Percentiles rank a stretch among this genome's conserved stretches.
These are phyloP conservation scores for Perodicticus potto DNA, from an alignment of 2,797 vertebrate genomes.

Conservation along the genomic window DNA sequence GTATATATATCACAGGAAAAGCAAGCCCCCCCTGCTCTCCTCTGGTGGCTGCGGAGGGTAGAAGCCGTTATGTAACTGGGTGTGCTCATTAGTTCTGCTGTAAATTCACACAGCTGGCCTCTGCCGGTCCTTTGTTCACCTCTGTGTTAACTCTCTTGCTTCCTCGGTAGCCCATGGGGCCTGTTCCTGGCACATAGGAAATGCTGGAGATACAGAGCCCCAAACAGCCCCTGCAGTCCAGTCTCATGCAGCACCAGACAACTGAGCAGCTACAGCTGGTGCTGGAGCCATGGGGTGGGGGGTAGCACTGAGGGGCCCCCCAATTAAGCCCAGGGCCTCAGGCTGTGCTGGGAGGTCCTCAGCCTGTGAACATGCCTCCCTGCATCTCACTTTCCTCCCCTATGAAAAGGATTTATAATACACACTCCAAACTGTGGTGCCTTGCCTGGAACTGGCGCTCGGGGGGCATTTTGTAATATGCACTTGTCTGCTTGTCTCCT, in stretches of 20 bases:
- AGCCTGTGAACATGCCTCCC: background rate
- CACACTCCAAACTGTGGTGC: no score
- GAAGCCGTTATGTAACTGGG: slow-evolving; percentile 64
- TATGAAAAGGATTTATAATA: background rate
- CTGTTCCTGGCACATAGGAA: background rate
- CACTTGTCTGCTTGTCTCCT: slow-evolving; percentile 29
- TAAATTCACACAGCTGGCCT: slow-evolving; percentile 8
- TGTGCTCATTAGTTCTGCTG: slow-evolving; percentile 39
- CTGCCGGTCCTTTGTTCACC: background rate
- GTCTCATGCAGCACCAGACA: background rate
- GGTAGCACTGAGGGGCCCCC: background rate
- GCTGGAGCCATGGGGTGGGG: background rate
- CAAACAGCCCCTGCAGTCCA: background rate
- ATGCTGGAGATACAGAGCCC: background rate
- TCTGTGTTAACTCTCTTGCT: slow-evolving; percentile 12
- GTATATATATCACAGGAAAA: slow-evolving; percentile 58
- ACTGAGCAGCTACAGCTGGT: background rate
- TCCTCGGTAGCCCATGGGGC: background rate
- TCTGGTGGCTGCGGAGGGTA: slow-evolving; percentile 16
- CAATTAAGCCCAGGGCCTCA: background rate
- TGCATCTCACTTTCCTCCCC: background rate
- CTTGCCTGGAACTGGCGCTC: background rate
- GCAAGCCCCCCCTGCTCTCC: background rate
- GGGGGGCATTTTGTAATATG: background rate
- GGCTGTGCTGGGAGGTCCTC: background rate